A percentile compares a stretch with the other conserved stretches of the same genome.
Evolutionary conservation across 2,888 invertebrate genomes (phyloP).

Genomic region (Cataglyphis cursor): DNA sequence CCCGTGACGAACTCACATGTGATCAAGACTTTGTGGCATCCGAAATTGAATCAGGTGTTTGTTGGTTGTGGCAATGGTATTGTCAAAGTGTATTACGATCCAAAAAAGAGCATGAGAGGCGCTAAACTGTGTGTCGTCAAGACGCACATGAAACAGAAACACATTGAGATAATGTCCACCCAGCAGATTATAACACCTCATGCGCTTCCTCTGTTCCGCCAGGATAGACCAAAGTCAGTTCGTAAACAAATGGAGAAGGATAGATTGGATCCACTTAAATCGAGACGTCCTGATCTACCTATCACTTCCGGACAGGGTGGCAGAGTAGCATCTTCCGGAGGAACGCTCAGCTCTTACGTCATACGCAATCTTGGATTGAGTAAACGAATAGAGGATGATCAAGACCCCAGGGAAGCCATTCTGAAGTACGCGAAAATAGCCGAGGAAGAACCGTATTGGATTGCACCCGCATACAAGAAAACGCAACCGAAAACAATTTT

Average conservation of each 20-base stretch:
- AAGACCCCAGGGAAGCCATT: slow-evolving; percentile 97
- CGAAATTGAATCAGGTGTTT: slow-evolving; percentile 98
- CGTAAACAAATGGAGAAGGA: slow-evolving; percentile 97
- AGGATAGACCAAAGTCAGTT: slow-evolving; percentile 95
- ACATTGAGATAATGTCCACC: slow-evolving; percentile 95
- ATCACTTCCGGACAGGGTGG: slow-evolving; percentile 97
- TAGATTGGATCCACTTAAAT: slow-evolving; percentile 94
- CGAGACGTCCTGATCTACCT: slow-evolving; percentile 93
- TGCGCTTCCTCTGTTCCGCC: slow-evolving; percentile 97
- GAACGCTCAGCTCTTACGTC: slow-evolving; percentile 98
- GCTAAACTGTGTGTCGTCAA: slow-evolving; percentile 96
- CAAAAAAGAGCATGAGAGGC: slow-evolving; percentile 94
- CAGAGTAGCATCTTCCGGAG: slow-evolving; percentile 97
- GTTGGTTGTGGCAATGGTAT: slow-evolving; percentile 96
- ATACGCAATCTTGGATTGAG: slow-evolving; percentile 98
- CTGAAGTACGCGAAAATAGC: slow-evolving; percentile 98
- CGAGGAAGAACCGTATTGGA: slow-evolving; percentile 98
- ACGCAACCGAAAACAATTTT: slow-evolving; percentile 96
- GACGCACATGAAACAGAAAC: slow-evolving; percentile 92
- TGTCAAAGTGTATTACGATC: slow-evolving; percentile 97
- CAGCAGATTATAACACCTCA: slow-evolving; percentile 99
- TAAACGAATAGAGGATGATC: slow-evolving; percentile 95
- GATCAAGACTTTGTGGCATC: slow-evolving; percentile 97
- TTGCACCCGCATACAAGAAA: slow-evolving; percentile 95
- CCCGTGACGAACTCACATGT: slow-evolving; percentile 93